Evolutionary conservation across 2,797 vertebrate genomes (phyloP).

Genomic region (Eospalax fontanierii): DNA sequence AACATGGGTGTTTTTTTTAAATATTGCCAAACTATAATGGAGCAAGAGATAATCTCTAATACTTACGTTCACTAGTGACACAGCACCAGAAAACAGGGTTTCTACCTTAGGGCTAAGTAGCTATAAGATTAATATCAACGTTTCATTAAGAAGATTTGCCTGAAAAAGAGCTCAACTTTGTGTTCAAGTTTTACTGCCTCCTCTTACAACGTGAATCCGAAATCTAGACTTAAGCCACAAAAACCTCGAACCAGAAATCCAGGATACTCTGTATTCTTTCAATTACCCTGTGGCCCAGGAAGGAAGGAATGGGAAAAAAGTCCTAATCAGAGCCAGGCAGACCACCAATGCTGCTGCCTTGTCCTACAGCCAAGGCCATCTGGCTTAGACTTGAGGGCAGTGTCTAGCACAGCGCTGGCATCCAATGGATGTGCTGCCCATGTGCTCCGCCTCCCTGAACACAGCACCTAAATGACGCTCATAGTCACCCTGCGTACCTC

Average conservation of each 20-base stretch:
- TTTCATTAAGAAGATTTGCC: constrained; percentile 58
- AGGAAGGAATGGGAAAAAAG: background rate
- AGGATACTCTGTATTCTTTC: background rate
- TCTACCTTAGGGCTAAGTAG: constrained; percentile 35
- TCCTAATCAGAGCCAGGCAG: background rate
- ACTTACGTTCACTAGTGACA: constrained; percentile 10
- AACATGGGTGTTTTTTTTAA: constrained; percentile 22
- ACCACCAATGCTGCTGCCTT: background rate
- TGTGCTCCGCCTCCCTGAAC: background rate
- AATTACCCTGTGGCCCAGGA: background rate
- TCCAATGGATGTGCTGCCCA: background rate
- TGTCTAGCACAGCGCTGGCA: background rate
- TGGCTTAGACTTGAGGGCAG: background rate
- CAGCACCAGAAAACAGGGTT: constrained; percentile 18
- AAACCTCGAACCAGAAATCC: background rate
- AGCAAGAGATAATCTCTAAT: constrained; percentile 66
- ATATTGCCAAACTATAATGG: constrained; percentile 34
- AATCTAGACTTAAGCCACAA: background rate
- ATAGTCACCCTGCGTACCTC: too few relatives aligned
- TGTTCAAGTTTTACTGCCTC: background rate
- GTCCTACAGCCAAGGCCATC: background rate
- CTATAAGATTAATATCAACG: constrained; percentile 33
- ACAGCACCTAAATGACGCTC: background rate
- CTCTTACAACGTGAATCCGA: background rate
- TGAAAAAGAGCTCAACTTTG: background rate